These are phyloP conservation scores for Scaptodrosophila latifasciaeformis DNA, from an alignment of 2,888 invertebrate species.

Conservation along the genomic window DNA sequence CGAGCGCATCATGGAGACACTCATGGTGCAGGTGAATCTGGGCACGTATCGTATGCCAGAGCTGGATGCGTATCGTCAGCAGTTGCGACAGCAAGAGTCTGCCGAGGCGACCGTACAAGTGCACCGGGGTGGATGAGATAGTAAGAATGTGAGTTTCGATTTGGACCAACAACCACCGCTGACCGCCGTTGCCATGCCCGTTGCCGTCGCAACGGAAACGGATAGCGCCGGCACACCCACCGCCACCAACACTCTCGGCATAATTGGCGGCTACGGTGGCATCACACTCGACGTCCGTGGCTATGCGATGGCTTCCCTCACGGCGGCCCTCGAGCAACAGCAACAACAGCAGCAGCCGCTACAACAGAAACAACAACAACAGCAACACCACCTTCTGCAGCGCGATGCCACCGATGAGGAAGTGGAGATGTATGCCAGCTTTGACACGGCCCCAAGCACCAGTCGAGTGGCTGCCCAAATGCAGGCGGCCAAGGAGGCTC, in stretches of 20 bases:
- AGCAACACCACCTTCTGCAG: conserved; percentile 12
- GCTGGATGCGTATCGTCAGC: conserved; percentile 90
- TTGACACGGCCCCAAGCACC: conserved; percentile 62
- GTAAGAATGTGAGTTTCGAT: conserved; percentile 75
- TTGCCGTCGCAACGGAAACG: conserved; percentile 19
- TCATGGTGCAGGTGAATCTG: conserved; percentile 94
- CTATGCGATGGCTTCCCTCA: conserved; percentile 62
- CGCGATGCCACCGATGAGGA: conserved; percentile 68
- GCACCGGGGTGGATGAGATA: conserved; percentile 75
- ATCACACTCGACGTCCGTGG: conserved; percentile 47
- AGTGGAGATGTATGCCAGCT: conserved; percentile 69
- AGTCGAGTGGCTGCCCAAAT: conserved; percentile 69
- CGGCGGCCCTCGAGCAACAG: conserved; percentile 53
- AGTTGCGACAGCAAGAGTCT: conserved; percentile 91
- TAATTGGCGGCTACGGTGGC: conserved; percentile 18
- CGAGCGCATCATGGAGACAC: conserved; percentile 91
- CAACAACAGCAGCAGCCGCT: conserved; percentile 33
- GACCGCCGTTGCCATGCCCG: conserved; percentile 18
- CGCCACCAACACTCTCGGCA: neutral
- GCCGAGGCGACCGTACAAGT: conserved; percentile 81
- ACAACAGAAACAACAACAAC: no score
- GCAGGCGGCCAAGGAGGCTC: conserved; percentile 70
- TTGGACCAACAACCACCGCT: conserved; percentile 62
- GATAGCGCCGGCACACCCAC: conserved; percentile 15
- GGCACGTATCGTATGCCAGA: conserved; percentile 95